Conservation (phyloP, 2,888 invertebrate species). For the Rhaphigaster nebulosa region DNA sequence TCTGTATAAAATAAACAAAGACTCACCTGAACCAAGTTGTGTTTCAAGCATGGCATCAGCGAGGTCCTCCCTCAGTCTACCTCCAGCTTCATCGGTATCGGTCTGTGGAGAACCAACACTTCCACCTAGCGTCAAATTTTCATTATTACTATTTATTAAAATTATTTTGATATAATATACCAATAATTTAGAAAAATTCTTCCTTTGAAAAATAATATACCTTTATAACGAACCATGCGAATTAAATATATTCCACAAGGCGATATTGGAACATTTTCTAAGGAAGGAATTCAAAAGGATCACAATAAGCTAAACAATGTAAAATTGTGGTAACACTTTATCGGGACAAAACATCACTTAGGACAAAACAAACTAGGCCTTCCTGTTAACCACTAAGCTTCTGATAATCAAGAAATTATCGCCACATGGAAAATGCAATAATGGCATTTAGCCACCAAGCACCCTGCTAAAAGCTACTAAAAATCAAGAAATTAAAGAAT, state of each 20-base stretch:
- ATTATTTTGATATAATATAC: not conserved
- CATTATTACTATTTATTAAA: not conserved
- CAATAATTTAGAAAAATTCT: not conserved
- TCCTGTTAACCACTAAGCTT: not conserved
- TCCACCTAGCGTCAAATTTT: not conserved
- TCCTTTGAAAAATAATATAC: not conserved
- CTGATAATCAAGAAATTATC: not conserved
- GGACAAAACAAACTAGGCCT: not conserved
- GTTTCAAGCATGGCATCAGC: slow-evolving; percentile 96
- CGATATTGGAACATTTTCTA: not conserved
- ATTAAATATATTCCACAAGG: not conserved
- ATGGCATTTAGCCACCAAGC: not conserved
- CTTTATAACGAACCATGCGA: not conserved
- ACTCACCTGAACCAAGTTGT: slow-evolving; percentile 54
- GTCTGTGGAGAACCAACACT: slow-evolving; percentile 87
- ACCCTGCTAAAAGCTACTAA: not conserved
- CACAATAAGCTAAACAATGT: not conserved
- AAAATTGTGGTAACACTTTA: not conserved
- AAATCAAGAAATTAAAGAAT: not conserved
- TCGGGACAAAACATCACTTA: not conserved
- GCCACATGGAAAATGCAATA: not conserved
- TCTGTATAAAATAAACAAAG: not conserved
- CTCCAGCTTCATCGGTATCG: slow-evolving; percentile 67
- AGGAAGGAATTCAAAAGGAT: not conserved
- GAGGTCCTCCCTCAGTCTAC: slow-evolving; percentile 87